Conservation (phyloP, 2,888 invertebrate species). For the Cremastobaeus sp. region DNA sequence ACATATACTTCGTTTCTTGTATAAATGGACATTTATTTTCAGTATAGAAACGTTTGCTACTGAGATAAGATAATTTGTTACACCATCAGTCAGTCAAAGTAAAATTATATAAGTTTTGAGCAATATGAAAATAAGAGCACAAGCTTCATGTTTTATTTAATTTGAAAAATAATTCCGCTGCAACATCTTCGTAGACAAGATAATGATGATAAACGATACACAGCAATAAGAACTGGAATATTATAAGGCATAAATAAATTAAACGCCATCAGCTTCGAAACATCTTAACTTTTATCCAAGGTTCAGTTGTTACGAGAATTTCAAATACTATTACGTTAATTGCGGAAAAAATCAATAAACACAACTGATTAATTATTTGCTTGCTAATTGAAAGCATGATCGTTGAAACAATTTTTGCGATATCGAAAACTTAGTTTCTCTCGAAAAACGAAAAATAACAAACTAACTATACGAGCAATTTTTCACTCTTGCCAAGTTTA, state of each 20-base stretch:
- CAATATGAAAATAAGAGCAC: slow-evolving; percentile 13
- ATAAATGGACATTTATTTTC: background rate
- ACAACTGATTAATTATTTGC: no score
- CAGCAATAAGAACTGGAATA: slow-evolving; percentile 6
- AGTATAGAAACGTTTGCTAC: background rate
- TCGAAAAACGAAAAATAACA: no score
- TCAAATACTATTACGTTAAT: no score
- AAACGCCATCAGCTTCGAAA: background rate
- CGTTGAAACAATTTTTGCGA: no score
- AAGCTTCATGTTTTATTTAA: slow-evolving; percentile 21
- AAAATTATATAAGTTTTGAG: background rate
- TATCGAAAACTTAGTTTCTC: no score
- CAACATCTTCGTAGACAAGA: slow-evolving; percentile 26
- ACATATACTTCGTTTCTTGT: background rate
- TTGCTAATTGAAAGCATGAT: no score
- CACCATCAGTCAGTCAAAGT: background rate
- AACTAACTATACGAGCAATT: no score
- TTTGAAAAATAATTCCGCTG: slow-evolving; percentile 22
- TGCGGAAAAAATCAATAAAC: no score
- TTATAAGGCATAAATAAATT: slow-evolving; percentile 14
- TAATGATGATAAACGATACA: slow-evolving; percentile 41
- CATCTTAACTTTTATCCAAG: background rate
- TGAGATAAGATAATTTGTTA: slow-evolving; percentile 7
- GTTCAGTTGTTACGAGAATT: no score
- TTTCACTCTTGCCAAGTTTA: no score